phyloP scores from a whole-genome alignment of 2,797 vertebrate species.

The Jordanella pulchra region DNA sequence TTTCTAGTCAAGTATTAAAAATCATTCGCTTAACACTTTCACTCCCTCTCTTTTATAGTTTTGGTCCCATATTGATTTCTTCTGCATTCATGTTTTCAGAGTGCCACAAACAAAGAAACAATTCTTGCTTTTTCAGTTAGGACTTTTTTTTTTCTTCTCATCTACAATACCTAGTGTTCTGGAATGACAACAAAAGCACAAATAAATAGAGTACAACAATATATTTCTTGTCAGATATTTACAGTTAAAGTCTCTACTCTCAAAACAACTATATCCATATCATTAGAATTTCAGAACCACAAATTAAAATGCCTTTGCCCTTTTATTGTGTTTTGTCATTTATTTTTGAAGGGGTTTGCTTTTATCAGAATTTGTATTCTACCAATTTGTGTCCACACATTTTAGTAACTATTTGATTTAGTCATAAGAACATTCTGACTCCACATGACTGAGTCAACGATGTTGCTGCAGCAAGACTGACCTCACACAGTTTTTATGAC shows the following conservation, averaged over 20 bases:
- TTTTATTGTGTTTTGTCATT: neutral
- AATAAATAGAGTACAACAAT: neutral
- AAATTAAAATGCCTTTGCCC: too few relatives aligned
- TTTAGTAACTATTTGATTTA: slow-evolving; percentile 22
- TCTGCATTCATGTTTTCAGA: neutral
- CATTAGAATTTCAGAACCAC: neutral
- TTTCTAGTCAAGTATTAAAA: too few relatives aligned
- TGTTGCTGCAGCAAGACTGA: slow-evolving; percentile 47
- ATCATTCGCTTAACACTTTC: too few relatives aligned
- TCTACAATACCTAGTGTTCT: neutral
- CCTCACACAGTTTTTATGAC: slow-evolving; percentile 58
- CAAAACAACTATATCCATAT: neutral
- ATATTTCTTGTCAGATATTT: neutral
- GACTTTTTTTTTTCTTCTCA: neutral
- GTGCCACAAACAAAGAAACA: neutral
- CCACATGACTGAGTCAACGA: slow-evolving; percentile 23
- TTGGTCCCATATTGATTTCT: too few relatives aligned
- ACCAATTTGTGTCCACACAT: slow-evolving; percentile 9
- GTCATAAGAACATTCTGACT: slow-evolving; percentile 28
- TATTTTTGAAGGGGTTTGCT: neutral
- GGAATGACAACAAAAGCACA: neutral
- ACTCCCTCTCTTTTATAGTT: too few relatives aligned
- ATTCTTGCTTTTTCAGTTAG: neutral
- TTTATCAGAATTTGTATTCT: neutral
- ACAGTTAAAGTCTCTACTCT: neutral